A percentile compares a stretch with the other conserved stretches of the same genome.
These are phyloP conservation scores for Cephonodes hylas DNA, from an alignment of 2,888 invertebrate species.

Conservation along the genomic window DNA sequence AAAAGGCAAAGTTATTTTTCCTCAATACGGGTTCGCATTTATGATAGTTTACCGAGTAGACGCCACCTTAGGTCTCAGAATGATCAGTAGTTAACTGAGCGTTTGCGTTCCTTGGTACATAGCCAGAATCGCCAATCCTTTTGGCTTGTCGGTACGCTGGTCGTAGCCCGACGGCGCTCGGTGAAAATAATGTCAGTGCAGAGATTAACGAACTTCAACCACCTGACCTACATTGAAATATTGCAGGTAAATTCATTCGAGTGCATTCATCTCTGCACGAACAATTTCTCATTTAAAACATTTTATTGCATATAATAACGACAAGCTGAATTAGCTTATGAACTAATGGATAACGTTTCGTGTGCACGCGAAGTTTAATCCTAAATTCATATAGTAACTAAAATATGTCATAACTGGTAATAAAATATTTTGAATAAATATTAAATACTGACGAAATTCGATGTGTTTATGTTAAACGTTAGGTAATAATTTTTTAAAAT, in stretches of 20 bases:
- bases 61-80: slow-evolving; percentile 76
- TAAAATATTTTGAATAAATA: too few relatives aligned
- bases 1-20: not conserved
- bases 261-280: slow-evolving; percentile 2
- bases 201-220: slow-evolving; percentile 79
- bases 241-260: slow-evolving; percentile 11
- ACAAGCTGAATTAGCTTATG: not conserved
- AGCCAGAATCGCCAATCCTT: slow-evolving; percentile 78
- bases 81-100: slow-evolving; percentile 71
- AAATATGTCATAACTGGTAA: too few relatives aligned
- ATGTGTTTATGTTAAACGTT: too few relatives aligned
- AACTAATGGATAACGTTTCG: not conserved
- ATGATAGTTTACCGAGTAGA: slow-evolving; percentile 38
- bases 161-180: slow-evolving; percentile 57
- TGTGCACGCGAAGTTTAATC: too few relatives aligned
- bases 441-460: too few relatives aligned
- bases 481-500: too few relatives aligned
- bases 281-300: not conserved
- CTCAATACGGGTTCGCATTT: not conserved
- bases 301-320: not conserved
- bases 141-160: slow-evolving; percentile 76
- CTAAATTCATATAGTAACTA: too few relatives aligned
- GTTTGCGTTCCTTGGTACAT: slow-evolving; percentile 78
- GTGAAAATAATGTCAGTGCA: slow-evolving; percentile 78
- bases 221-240: slow-evolving; percentile 65